Conservation (phyloP, 2,797 vertebrate species). For the Hypotaenidia philippensis region DNA sequence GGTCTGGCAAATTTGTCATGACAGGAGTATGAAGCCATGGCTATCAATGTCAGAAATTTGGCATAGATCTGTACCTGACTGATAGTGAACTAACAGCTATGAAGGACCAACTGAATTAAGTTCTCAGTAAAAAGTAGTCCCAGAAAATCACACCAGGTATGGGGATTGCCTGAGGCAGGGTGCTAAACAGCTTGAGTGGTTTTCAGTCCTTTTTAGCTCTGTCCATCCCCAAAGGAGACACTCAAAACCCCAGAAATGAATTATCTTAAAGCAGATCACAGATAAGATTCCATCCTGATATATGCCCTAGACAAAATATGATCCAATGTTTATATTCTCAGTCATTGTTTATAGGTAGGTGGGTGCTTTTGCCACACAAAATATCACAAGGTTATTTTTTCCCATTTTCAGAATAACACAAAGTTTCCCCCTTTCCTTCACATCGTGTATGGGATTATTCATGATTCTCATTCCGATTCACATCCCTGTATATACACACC, state of each 20-base stretch:
- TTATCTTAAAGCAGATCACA: neutral
- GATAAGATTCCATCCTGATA: neutral
- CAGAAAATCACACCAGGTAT: neutral
- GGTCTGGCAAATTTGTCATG: neutral
- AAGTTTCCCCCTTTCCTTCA: neutral
- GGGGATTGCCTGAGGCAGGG: neutral
- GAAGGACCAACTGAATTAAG: neutral
- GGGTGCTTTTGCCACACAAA: neutral
- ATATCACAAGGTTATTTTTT: neutral
- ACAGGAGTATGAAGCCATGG: neutral
- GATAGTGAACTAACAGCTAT: neutral
- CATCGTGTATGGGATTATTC: neutral
- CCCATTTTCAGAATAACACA: neutral
- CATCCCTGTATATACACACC: neutral
- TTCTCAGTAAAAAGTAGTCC: neutral
- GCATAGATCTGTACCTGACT: neutral
- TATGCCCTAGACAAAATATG: neutral
- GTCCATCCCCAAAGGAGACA: neutral
- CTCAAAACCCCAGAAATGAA: neutral
- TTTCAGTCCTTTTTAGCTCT: neutral
- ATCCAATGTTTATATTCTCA: neutral
- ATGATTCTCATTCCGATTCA: neutral
- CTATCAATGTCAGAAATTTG: neutral
- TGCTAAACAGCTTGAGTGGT: neutral
- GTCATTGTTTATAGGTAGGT: neutral